A percentile compares a stretch with the other conserved stretches of the same genome.
These are phyloP conservation scores for Umimayanthus chanpuru DNA, from an alignment of 92 coral and sea anemone species.

Conservation along the genomic window DNA sequence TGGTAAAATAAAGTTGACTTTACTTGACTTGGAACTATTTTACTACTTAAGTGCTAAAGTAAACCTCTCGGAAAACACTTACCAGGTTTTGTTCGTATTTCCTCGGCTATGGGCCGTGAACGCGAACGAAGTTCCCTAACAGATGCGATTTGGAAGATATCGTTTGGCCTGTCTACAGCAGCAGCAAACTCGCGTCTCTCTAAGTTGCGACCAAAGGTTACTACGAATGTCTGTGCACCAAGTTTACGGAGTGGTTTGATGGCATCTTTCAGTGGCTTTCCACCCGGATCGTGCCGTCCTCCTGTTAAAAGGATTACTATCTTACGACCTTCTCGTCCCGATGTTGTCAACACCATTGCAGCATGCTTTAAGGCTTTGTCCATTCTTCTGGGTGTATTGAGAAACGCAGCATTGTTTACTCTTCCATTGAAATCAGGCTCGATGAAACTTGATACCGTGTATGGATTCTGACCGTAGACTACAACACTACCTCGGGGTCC, in stretches of 20 bases:
- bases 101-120: slow-evolving; percentile 34
- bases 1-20: no score
- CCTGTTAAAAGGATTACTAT: slow-evolving; percentile 53
- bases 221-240: slow-evolving; percentile 57
- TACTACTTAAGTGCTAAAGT: no score
- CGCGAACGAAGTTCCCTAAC: slow-evolving; percentile 12
- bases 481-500: slow-evolving; percentile 34
- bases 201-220: slow-evolving; percentile 44
- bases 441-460: slow-evolving; percentile 27
- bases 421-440: slow-evolving; percentile 15
- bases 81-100: slow-evolving; percentile 24
- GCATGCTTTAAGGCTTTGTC: slow-evolving; percentile 33
- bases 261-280: slow-evolving; percentile 19
- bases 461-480: slow-evolving; percentile 21
- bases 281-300: slow-evolving; percentile 49
- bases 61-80: not conserved
- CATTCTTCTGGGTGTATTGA: slow-evolving; percentile 28
- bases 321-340: slow-evolving; percentile 57
- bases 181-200: slow-evolving; percentile 28
- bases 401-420: slow-evolving; percentile 28
- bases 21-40: no score
- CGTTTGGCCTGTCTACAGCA: slow-evolving; percentile 33
- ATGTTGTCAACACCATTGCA: not conserved
- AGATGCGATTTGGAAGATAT: slow-evolving; percentile 21
- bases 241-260: slow-evolving; percentile 49